These are phyloP conservation scores for Digitonthophagus gazella DNA, from an alignment of 2,888 invertebrate genomes.

Conservation along the genomic window DNA sequence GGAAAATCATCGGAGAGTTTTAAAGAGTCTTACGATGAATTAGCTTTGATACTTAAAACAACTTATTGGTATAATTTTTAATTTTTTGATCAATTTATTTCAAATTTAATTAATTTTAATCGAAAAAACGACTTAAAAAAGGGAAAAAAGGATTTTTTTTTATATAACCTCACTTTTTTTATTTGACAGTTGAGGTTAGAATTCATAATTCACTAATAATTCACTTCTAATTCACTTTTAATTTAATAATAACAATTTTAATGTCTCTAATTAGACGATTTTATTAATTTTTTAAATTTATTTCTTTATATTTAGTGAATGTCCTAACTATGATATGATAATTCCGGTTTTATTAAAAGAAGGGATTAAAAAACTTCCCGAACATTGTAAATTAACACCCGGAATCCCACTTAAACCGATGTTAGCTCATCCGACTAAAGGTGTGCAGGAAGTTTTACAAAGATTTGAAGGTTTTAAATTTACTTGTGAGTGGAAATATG, in stretches of 20 bases:
- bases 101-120: not conserved
- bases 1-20: constrained; percentile 64
- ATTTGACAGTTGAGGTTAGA: not conserved
- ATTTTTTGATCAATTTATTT: no score
- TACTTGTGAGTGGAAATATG: constrained; percentile 99
- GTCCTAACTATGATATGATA: constrained; percentile 89
- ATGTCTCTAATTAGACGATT: no score
- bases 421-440: constrained; percentile 97
- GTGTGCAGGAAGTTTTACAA: constrained; percentile 82
- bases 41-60: constrained; percentile 79
- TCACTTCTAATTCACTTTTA: not conserved
- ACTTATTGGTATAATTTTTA: constrained; percentile 74
- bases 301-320: constrained; percentile 64
- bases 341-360: constrained; percentile 74
- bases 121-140: no score
- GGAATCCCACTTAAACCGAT: constrained; percentile 96
- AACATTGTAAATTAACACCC: constrained; percentile 82
- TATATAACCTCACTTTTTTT: no score
- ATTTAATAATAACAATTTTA: not conserved
- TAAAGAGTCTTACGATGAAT: constrained; percentile 73
- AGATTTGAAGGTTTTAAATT: constrained; percentile 74
- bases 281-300: not conserved
- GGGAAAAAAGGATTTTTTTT: no score
- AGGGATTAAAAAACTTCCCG: constrained; percentile 72
- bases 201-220: not conserved